phyloP scores from a whole-genome alignment of 2,113 vertebrate genomes.

The Rhea pennata region DNA sequence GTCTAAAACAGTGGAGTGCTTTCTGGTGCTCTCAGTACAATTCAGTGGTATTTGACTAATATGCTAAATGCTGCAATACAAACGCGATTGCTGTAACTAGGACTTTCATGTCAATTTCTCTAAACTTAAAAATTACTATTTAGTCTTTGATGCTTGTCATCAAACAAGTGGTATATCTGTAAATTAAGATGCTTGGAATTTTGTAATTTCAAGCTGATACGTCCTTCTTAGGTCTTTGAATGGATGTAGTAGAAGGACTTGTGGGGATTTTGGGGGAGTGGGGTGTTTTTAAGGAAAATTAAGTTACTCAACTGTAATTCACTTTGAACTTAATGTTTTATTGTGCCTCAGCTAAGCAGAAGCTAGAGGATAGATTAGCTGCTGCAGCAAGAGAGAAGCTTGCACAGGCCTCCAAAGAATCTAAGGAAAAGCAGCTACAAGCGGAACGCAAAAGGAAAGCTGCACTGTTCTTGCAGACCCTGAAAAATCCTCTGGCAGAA shows the following conservation, averaged over 20 bases:
- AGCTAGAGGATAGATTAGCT: conserved; percentile 95
- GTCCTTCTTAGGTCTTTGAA: neutral
- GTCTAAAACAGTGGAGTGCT: too few relatives aligned
- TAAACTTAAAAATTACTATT: neutral
- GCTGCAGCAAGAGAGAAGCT: conserved; percentile 97
- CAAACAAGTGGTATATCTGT: neutral
- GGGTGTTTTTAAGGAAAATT: neutral
- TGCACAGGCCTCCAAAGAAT: conserved; percentile 97
- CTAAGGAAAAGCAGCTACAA: conserved; percentile 97
- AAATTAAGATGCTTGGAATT: neutral
- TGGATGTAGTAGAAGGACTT: neutral
- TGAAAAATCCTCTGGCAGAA: conserved; percentile 87
- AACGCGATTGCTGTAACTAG: too few relatives aligned
- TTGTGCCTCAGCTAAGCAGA: conserved; percentile 88
- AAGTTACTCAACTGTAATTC: neutral
- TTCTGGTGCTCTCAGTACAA: too few relatives aligned
- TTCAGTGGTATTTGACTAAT: too few relatives aligned
- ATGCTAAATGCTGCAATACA: too few relatives aligned
- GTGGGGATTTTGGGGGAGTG: neutral
- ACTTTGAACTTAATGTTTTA: neutral
- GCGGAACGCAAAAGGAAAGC: conserved; percentile 97
- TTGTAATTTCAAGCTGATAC: neutral
- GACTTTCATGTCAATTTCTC: neutral
- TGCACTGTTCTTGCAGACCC: conserved; percentile 91
- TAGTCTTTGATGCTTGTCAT: neutral